phyloP scores from a whole-genome alignment of 2,888 invertebrate species.

The Drosophila koepferae region DNA sequence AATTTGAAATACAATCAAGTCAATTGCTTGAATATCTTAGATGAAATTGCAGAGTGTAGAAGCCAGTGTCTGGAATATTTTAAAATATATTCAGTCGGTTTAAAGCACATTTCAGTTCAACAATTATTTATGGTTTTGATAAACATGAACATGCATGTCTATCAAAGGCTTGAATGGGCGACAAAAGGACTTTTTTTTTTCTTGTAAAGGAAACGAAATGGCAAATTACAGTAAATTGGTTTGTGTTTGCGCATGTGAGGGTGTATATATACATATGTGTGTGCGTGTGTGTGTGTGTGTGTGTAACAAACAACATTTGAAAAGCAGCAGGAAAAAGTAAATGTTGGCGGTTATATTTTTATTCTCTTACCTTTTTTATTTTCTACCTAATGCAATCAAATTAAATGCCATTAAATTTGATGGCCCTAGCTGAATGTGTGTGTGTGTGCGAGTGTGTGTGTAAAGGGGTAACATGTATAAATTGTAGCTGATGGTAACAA shows the following conservation, averaged over 20 bases:
- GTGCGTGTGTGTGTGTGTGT: conserved; percentile 9
- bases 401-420: conserved; percentile 76
- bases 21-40: conserved; percentile 1
- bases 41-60: neutral
- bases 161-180: neutral
- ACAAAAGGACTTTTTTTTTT: neutral
- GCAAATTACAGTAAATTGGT: conserved; percentile 53
- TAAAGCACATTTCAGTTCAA: conserved; percentile 13
- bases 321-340: conserved; percentile 18
- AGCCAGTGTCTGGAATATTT: neutral
- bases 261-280: neutral
- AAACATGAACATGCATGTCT: neutral
- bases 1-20: conserved; percentile 9
- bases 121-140: conserved; percentile 4
- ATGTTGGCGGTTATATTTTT: conserved; percentile 30
- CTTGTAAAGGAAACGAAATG: conserved; percentile 26
- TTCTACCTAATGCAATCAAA: conserved; percentile 72
- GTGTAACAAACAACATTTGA: conserved; percentile 37
- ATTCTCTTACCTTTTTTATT: conserved; percentile 35
- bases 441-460: conserved; percentile 15
- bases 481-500: conserved; percentile 34
- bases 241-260: conserved; percentile 28
- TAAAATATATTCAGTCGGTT: neutral
- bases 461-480: conserved; percentile 51
- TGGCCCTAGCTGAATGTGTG: conserved; percentile 20